Evolutionary conservation across 2,888 invertebrate species (phyloP).

Genomic region (Odontothrips loti): DNA sequence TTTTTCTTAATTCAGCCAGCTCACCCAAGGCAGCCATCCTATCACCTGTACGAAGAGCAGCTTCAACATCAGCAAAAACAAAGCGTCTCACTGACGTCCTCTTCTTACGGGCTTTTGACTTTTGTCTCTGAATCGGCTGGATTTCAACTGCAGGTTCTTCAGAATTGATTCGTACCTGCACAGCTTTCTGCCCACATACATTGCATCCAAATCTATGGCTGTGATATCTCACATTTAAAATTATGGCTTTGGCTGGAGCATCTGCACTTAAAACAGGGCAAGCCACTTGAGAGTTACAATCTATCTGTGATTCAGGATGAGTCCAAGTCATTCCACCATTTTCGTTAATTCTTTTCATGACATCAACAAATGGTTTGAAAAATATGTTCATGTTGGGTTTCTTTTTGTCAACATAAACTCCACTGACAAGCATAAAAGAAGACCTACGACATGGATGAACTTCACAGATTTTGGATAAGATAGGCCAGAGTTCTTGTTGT

Average conservation of each 20-base stretch:
- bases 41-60: not conserved
- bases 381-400: not conserved
- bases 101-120: too few relatives aligned
- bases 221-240: not conserved
- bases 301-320: not conserved
- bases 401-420: not conserved
- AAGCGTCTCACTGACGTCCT: not conserved
- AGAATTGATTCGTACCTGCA: not conserved
- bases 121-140: too few relatives aligned
- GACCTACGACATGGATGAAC: not conserved
- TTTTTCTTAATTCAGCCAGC: too few relatives aligned
- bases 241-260: not conserved
- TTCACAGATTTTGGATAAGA: not conserved
- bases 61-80: not conserved
- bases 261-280: not conserved
- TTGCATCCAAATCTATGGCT: not conserved
- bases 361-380: not conserved
- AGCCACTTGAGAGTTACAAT: not conserved
- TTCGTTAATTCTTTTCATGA: not conserved
- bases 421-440: not conserved
- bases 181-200: not conserved
- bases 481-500: not conserved
- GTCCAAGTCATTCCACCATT: not conserved
- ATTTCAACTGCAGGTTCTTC: too few relatives aligned
- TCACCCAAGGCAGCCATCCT: not conserved